Base-by-base conservation (phyloP, 2,797 vertebrate genomes). In the Gallinago stenura region DNA sequence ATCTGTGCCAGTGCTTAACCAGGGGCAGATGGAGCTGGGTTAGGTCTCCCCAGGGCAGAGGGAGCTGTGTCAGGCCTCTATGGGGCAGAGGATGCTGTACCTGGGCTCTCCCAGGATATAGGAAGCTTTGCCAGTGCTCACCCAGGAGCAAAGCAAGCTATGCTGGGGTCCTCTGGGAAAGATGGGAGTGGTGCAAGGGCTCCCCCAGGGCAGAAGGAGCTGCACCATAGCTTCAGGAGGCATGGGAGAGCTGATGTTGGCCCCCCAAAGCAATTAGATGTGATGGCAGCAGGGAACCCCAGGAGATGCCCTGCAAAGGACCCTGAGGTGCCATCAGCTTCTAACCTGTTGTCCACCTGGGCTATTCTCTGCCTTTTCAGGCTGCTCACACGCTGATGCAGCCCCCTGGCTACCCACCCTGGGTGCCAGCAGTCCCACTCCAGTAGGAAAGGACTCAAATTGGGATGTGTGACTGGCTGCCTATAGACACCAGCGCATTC, bases 71-170 rank as follows among this genome's bases (percentile, higher is more conserved):
- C 75, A 85, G 37, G 25, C 8, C 48, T 83, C 60, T 37, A 9
- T 0, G 4, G 17, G 31, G 50, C n/a, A 76, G 69, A 77, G 10
- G 58, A n/a, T 9, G 61, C 83, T 82, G 37, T 77, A 73, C 73
- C 91, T 89, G 72, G 50, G 45, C 30, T 56, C 50, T 65, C 28
- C 45, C 46, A 46, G 57, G 54, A 56, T 78, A 82, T 0, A 1
- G 21, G 33, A 57, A 93, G 12, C 58, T 91, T 26, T 77, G 75
- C 90, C 88, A 93, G 79, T 10, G 85, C 85, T 83, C 79, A 69
- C 60, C 48, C 35, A 73, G 58, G 62, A 57, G 65, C 57, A 89
- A 26, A 78, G 7, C 9, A 28, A 53, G n/a, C 35, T 48, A 24
- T 41, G 41, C 25, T 50, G 60, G 62, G 16, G 9, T 54, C 12